A percentile compares a stretch with the other conserved stretches of the same genome.
phyloP scores from a whole-genome alignment of 2,888 invertebrate genomes.

The Pachycephus smyrnensis region DNA sequence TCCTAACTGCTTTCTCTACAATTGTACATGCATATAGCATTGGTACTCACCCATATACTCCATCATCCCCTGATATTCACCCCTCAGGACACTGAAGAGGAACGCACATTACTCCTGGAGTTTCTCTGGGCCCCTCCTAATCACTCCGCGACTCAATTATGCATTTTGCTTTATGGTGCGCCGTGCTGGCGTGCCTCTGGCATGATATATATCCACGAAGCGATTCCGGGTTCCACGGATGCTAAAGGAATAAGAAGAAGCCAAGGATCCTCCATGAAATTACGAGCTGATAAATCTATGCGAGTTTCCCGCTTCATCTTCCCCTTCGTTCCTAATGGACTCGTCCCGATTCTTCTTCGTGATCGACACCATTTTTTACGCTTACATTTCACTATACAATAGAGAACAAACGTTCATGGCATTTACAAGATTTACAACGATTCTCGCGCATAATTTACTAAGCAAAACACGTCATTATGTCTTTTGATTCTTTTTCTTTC shows the following conservation, averaged over 20 bases:
- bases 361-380: not conserved
- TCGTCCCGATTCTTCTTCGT: not conserved
- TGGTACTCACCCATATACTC: not conserved
- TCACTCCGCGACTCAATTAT: conserved; percentile 54
- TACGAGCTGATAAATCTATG: not conserved
- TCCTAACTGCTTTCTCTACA: not conserved
- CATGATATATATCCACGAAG: not conserved
- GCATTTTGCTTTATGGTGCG: conserved; percentile 39
- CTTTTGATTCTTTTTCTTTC: not conserved
- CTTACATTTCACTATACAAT: not conserved
- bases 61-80: not conserved
- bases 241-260: not conserved
- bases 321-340: not conserved
- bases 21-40: not conserved
- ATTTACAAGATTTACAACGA: not conserved
- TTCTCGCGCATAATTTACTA: not conserved
- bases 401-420: not conserved
- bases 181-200: conserved; percentile 14
- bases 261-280: not conserved
- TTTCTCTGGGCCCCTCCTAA: conserved; percentile 49
- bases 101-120: conserved; percentile 52
- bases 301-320: not conserved
- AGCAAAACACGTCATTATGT: not conserved
- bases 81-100: conserved; percentile 14
- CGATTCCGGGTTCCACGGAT: not conserved